Base-by-base conservation (phyloP, 2,797 vertebrate genomes). In the Anguilla megastoma region DNA sequence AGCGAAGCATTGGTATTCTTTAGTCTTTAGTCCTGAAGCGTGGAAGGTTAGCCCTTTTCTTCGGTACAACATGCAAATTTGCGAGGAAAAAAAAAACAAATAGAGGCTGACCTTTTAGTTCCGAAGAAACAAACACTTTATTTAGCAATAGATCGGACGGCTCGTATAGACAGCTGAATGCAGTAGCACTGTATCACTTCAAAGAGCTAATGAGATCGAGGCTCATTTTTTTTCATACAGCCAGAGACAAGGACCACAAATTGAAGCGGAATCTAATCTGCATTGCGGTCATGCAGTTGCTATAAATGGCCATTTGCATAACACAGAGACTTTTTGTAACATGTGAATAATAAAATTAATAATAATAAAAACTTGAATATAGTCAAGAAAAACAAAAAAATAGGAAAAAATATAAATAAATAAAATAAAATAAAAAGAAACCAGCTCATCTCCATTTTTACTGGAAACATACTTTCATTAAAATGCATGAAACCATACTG, bases 261-360 rank as follows among this genome's bases (percentile, higher is more conserved):
- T 52, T 58, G 21, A 91, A 90, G 92, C 91, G 90, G 91, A 92
- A 80, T 91, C 91, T 92, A 90, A 92, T 93, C 88, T 66, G 89
- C 87, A 85, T 93, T 93, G 95, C 96, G 95, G 95, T 96, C 94
- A 94, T 90, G 86, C 88, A 89, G 91, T 92, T 89, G 87, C 93
- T 92, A 93, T 95, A 95, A 94, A 95, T 95, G 95, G 94, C 92
- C 91, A 94, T 94, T 95, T 94, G 91, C 91, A 94, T 88, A 95
- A 95, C 94, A 96, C 95, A 96, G 94, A 95, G 95, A 93, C 91
- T 95, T 95, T 33, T 94, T 91, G 88, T 87, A 91, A 93, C 92
- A 89, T 16, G 91, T 91, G 92, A 89, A 94, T 92, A 94, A 93
- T 18, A 71, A 27, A 86, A 48, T 16, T 36, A 54, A 54, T 66